phyloP scores from a whole-genome alignment of 1,140 invertebrate genomes.

The Philaenus spumarius region DNA sequence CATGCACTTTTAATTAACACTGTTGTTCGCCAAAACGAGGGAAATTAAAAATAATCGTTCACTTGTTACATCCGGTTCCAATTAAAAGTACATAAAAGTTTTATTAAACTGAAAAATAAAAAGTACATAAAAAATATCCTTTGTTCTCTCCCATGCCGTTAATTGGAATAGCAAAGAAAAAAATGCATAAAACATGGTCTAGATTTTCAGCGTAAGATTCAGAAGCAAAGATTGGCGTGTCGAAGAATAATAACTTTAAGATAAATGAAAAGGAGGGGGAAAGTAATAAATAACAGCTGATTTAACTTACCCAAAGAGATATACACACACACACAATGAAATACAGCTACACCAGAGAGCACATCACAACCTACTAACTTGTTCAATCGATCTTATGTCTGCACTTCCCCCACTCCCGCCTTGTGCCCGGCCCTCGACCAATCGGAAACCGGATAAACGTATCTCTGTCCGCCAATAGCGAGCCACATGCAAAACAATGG shows the following conservation, averaged over 20 bases:
- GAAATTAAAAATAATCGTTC: no score
- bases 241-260: neutral
- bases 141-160: neutral
- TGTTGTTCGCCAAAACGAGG: no score
- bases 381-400: constrained; percentile 10
- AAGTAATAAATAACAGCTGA: constrained; percentile 7
- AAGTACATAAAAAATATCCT: no score
- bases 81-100: no score
- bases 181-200: neutral
- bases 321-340: constrained; percentile 3
- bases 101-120: no score
- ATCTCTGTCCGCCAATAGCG: neutral
- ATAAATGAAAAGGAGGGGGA: constrained; percentile 13
- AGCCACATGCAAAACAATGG: constrained; percentile 2
- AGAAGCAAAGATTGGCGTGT: neutral
- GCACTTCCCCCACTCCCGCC: neutral
- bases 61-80: no score
- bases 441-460: neutral
- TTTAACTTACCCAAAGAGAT: constrained; percentile 13
- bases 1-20: no score
- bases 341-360: constrained; percentile 9
- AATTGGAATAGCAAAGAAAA: neutral
- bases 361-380: constrained; percentile 12
- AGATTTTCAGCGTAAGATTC: neutral
- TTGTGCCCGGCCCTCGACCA: neutral